phyloP scores from a whole-genome alignment of 2,113 vertebrate genomes.

The Ploceus nigricollis region DNA sequence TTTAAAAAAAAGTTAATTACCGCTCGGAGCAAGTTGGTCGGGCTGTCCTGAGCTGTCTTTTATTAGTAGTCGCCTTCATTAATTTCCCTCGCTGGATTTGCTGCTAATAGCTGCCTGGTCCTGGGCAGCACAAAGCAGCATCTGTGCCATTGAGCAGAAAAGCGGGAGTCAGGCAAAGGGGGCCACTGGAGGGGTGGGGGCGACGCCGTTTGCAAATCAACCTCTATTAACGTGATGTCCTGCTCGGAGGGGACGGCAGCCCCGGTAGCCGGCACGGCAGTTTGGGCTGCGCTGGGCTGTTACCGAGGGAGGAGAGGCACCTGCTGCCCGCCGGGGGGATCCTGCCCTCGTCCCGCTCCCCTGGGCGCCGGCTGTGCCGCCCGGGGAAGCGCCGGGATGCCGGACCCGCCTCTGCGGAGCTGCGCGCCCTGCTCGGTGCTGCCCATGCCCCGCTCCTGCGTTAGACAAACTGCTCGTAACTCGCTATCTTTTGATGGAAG shows the following conservation, averaged over 20 bases:
- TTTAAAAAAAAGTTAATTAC: slow-evolving; percentile 82
- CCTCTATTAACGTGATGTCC: slow-evolving; percentile 77
- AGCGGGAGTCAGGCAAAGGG: slow-evolving; percentile 73
- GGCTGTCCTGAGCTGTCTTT: slow-evolving; percentile 79
- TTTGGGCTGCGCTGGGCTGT: background rate
- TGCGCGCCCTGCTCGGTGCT: rapidly evolving
- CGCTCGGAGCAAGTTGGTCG: slow-evolving; percentile 78
- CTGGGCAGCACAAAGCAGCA: slow-evolving; percentile 78
- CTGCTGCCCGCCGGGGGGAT: background rate
- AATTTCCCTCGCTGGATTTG: slow-evolving; percentile 82
- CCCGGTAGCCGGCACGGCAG: background rate
- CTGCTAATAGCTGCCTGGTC: slow-evolving; percentile 79
- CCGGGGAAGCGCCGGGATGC: background rate
- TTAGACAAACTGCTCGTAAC: rapidly evolving
- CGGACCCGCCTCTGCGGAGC: rapidly evolving
- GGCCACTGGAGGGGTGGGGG: background rate
- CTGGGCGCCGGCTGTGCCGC: background rate
- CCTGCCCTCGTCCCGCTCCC: background rate
- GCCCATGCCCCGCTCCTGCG: rapidly evolving
- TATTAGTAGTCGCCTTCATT: slow-evolving; percentile 82
- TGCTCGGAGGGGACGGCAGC: background rate
- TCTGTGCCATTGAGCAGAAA: slow-evolving; percentile 80
- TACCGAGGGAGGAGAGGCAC: background rate
- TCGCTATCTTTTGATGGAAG: background rate
- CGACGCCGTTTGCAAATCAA: slow-evolving; percentile 77